Evolutionary conservation across 2,113 vertebrate genomes (phyloP).

Genomic region (Erinaceus europaeus): DNA sequence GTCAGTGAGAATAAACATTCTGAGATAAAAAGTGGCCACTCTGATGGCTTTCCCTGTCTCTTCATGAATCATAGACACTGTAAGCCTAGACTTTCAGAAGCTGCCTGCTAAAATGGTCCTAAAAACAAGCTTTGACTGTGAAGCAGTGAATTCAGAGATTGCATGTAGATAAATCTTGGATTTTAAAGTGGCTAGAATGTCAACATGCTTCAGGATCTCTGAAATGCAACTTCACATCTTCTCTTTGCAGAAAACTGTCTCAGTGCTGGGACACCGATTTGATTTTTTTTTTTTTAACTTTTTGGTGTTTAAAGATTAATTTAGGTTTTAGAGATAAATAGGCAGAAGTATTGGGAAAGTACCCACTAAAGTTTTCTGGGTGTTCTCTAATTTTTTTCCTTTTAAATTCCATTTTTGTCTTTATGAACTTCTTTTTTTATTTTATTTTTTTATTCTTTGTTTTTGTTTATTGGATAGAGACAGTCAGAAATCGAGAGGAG

Average conservation of each 20-base stretch:
- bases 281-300: neutral
- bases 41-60: neutral
- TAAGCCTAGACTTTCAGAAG: neutral
- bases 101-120: neutral
- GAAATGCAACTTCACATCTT: neutral
- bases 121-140: neutral
- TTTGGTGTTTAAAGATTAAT: neutral
- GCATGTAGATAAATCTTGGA: neutral
- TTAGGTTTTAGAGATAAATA: neutral
- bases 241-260: neutral
- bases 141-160: neutral
- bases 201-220: neutral
- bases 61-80: neutral
- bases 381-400: too few species aligned
- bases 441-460: too few species aligned
- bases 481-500: too few species aligned
- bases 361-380: too few species aligned
- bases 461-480: neutral
- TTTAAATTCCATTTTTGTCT: too few species aligned
- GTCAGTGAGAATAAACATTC: conserved; percentile 7
- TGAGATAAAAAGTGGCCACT: neutral
- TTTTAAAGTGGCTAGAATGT: neutral
- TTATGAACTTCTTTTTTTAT: too few species aligned
- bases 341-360: neutral
- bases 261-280: neutral